Percentiles rank a stretch among this genome's conserved stretches.
Conservation (phyloP, 1,140 invertebrate species). For the Pachypsylla venusta region DNA sequence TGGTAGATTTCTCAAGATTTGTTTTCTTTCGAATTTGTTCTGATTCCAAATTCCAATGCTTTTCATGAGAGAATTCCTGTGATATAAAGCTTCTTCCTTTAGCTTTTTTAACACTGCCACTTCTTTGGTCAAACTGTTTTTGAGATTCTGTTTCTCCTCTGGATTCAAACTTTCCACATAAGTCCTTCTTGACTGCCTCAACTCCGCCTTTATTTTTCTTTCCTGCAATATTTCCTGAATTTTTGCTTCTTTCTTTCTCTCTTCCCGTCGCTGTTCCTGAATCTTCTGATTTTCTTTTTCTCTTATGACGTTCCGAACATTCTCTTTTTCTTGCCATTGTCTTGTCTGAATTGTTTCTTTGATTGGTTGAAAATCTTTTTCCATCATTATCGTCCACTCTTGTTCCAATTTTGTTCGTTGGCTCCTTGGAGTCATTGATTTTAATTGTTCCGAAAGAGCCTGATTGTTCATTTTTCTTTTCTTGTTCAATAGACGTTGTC, state of each 20-base stretch:
- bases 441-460: conserved; percentile 4
- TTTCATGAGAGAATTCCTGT: background rate
- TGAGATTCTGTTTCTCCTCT: background rate
- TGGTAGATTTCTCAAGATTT: background rate
- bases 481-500: too few relatives aligned
- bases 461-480: conserved; percentile 2
- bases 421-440: background rate
- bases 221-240: background rate
- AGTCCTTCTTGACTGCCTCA: background rate
- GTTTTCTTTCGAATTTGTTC: background rate
- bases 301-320: background rate
- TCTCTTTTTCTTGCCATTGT: background rate
- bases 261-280: background rate
- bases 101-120: background rate
- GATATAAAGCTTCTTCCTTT: background rate
- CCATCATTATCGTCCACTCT: conserved; percentile 1
- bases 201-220: background rate
- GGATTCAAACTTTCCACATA: background rate
- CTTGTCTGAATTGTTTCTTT: background rate
- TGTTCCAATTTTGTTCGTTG: background rate
- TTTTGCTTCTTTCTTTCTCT: background rate
- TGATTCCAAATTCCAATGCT: background rate
- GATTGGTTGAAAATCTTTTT: background rate
- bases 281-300: background rate
- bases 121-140: background rate